Conservation (phyloP, 2,113 vertebrate species). For the Xyrauchen texanus region DNA sequence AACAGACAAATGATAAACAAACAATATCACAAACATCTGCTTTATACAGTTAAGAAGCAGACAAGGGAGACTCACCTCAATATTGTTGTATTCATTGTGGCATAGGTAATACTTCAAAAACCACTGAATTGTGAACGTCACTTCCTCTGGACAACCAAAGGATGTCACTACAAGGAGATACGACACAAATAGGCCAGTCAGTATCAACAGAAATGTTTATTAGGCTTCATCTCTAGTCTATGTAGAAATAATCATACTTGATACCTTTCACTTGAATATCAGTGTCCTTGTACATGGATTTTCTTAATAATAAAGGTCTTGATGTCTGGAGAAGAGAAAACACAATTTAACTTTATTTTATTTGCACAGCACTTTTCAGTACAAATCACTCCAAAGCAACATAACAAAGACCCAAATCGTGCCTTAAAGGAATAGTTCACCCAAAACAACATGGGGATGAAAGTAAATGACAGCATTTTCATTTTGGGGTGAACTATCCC, state of each 20-base stretch:
- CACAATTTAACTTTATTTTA: not conserved
- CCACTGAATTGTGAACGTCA: constrained; percentile 79
- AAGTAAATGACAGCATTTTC: not conserved
- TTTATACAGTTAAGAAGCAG: not conserved
- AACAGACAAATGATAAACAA: not conserved
- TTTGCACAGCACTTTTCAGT: not conserved
- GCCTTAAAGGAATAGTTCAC: too few relatives aligned
- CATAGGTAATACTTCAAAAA: constrained; percentile 81
- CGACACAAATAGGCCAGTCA: not conserved
- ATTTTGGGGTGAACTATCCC: too few relatives aligned
- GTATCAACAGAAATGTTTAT: not conserved
- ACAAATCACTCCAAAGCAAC: not conserved
- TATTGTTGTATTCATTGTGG: constrained; percentile 78
- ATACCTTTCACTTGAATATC: constrained; percentile 82
- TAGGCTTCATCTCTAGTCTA: not conserved
- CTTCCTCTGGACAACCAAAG: constrained; percentile 72
- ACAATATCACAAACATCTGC: not conserved
- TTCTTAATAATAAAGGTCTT: constrained; percentile 77
- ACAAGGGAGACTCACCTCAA: constrained; percentile 77
- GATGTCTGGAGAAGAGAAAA: constrained; percentile 71
- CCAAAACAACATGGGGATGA: not conserved
- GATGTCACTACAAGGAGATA: constrained; percentile 69
- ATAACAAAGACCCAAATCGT: not conserved
- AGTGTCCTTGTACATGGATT: constrained; percentile 84
- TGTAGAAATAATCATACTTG: not conserved